These are phyloP conservation scores for Solenopsis invicta DNA, from an alignment of 1,140 invertebrate species.

Conservation along the genomic window DNA sequence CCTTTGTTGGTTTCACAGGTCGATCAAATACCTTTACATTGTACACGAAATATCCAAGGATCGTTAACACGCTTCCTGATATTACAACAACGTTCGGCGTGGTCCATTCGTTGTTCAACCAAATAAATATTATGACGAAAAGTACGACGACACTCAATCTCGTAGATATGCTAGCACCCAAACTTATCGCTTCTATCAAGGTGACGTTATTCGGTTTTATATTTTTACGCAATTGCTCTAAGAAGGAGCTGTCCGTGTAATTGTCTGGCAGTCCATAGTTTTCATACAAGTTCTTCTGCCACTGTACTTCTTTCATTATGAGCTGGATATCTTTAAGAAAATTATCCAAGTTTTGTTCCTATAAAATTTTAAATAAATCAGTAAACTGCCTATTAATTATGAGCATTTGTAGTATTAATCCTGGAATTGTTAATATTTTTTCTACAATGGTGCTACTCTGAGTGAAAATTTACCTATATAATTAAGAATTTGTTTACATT, in stretches of 20 bases:
- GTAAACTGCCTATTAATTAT: not conserved
- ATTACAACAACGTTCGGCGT: slow-evolving; percentile 89
- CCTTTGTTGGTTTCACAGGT: slow-evolving; percentile 85
- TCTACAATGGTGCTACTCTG: too few relatives aligned
- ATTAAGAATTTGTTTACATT: too few relatives aligned
- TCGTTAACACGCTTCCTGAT: slow-evolving; percentile 86
- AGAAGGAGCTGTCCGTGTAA: slow-evolving; percentile 95
- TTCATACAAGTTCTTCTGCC: slow-evolving; percentile 96
- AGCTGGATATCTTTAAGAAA: not conserved
- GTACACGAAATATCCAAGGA: slow-evolving; percentile 89
- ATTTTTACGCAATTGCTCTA: slow-evolving; percentile 95
- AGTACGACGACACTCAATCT: slow-evolving; percentile 92
- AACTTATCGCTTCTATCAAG: slow-evolving; percentile 89
- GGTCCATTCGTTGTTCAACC: slow-evolving; percentile 90
- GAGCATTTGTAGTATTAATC: not conserved
- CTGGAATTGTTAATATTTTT: too few relatives aligned
- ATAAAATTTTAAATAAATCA: not conserved
- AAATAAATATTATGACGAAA: slow-evolving; percentile 92
- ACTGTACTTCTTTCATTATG: slow-evolving; percentile 81
- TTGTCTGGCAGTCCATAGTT: slow-evolving; percentile 96
- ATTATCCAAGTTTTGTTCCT: not conserved
- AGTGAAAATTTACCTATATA: too few relatives aligned
- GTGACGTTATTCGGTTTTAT: slow-evolving; percentile 91
- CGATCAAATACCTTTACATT: slow-evolving; percentile 82
- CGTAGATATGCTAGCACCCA: slow-evolving; percentile 91